These are phyloP conservation scores for Eledona agricola DNA, from an alignment of 2,888 invertebrate species.

Conservation along the genomic window DNA sequence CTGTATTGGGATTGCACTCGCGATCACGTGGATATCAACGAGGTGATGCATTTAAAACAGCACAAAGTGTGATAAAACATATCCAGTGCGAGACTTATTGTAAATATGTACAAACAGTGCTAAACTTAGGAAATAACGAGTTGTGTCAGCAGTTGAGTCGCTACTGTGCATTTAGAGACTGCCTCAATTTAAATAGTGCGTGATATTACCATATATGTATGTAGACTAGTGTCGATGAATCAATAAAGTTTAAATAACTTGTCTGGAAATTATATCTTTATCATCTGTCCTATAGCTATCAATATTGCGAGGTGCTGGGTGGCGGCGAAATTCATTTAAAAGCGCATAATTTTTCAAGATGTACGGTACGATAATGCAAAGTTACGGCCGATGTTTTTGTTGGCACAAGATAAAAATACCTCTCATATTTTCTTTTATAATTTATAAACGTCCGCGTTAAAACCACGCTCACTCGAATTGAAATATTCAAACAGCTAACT, in stretches of 20 bases:
- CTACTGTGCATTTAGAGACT: slow-evolving; percentile 39
- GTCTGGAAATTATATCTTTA: too few species aligned
- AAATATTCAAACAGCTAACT: slow-evolving; percentile 17
- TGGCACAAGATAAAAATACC: slow-evolving; percentile 20
- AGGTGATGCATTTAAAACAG: slow-evolving; percentile 51
- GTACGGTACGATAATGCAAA: slow-evolving; percentile 24
- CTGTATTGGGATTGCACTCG: slow-evolving; percentile 39
- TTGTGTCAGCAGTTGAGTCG: slow-evolving; percentile 35
- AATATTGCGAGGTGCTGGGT: slow-evolving; percentile 1
- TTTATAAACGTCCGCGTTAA: slow-evolving; percentile 18
- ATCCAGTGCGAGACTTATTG: slow-evolving; percentile 56
- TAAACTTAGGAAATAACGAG: slow-evolving; percentile 33
- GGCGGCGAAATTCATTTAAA: slow-evolving; percentile 5
- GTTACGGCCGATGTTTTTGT: slow-evolving; percentile 9
- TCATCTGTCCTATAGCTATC: too few species aligned
- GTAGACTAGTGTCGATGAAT: slow-evolving; percentile 48
- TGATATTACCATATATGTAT: slow-evolving; percentile 46
- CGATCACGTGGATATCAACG: slow-evolving; percentile 40
- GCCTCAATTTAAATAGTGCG: slow-evolving; percentile 43
- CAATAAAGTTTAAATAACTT: slow-evolving; percentile 48
- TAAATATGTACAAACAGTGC: slow-evolving; percentile 45
- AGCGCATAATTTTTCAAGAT: slow-evolving; percentile 4
- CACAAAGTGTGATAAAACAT: slow-evolving; percentile 44
- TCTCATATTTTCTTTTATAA: slow-evolving; percentile 21
- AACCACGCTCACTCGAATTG: slow-evolving; percentile 15